A percentile compares a stretch with the other conserved stretches of the same genome.
Conservation (phyloP, 1,140 invertebrate species). For the Coptotermes formosanus region DNA sequence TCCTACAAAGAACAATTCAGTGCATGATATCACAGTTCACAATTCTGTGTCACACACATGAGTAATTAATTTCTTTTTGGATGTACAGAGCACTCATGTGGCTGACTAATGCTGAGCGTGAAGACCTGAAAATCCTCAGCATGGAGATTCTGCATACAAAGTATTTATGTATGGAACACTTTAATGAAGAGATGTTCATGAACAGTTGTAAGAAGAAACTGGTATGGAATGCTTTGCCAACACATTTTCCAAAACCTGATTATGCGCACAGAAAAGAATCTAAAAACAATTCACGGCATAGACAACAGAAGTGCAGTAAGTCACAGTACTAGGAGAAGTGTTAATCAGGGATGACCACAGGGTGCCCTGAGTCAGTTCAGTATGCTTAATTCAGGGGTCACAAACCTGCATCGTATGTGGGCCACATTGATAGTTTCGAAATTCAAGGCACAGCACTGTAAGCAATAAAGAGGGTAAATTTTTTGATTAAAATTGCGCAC, state of each 20-base stretch:
- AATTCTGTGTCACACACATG: too few relatives aligned
- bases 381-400: too few relatives aligned
- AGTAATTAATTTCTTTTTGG: too few relatives aligned
- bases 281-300: not conserved
- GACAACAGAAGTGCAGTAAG: not conserved
- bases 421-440: too few relatives aligned
- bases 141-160: constrained; percentile 1
- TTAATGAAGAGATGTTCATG: constrained; percentile 28
- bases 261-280: constrained; percentile 1
- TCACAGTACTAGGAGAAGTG: not conserved
- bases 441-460: too few relatives aligned
- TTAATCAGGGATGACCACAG: too few relatives aligned
- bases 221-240: constrained; percentile 28
- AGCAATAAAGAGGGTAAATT: too few relatives aligned
- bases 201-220: constrained; percentile 26
- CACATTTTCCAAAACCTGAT: constrained; percentile 23
- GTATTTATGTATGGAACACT: constrained; percentile 23
- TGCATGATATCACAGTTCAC: too few relatives aligned
- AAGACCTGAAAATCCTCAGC: not conserved
- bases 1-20: too few relatives aligned
- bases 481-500: too few relatives aligned
- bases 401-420: too few relatives aligned
- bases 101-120: constrained; percentile 23
- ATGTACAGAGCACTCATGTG: constrained; percentile 14
- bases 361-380: too few relatives aligned